phyloP scores from a whole-genome alignment of 53 echinoderm and acorn worm species.

The Hippasteria phrygiana region DNA sequence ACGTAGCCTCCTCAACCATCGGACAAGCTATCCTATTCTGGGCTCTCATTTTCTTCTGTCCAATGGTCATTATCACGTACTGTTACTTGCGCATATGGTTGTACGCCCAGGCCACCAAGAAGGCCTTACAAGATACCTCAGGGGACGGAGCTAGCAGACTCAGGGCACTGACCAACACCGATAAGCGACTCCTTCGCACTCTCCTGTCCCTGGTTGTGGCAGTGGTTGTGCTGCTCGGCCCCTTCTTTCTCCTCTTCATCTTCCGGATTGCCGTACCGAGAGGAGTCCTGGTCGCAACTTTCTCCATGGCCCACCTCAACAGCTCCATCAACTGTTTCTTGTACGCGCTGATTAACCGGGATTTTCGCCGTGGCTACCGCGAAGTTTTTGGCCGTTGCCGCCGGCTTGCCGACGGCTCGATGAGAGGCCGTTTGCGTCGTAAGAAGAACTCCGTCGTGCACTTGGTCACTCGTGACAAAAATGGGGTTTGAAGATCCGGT shows the following conservation, averaged over 20 bases:
- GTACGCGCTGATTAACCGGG: conserved; percentile 79
- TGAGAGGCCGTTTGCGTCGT: background rate
- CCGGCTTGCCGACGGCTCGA: background rate
- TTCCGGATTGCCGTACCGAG: background rate
- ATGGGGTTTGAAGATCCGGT: too few relatives aligned
- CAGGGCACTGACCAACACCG: conserved; percentile 5
- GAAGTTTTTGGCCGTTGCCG: background rate
- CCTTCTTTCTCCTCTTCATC: conserved; percentile 4
- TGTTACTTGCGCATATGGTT: conserved; percentile 29
- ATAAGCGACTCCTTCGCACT: conserved; percentile 26
- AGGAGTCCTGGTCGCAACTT: conserved; percentile 54
- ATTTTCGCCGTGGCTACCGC: conserved; percentile 77
- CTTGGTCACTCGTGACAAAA: background rate
- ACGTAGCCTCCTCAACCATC: background rate
- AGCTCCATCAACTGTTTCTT: conserved; percentile 84
- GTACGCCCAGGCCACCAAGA: background rate
- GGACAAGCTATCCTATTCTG: background rate
- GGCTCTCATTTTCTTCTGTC: background rate
- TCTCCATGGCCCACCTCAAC: conserved; percentile 79
- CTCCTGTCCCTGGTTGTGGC: conserved; percentile 9
- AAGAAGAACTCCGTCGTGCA: background rate
- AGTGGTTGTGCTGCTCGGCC: conserved; percentile 12
- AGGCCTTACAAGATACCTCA: background rate
- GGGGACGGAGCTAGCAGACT: background rate
- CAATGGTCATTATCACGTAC: background rate